A percentile compares a stretch with the other conserved stretches of the same genome.
phyloP scores from a whole-genome alignment of 2,888 invertebrate species.

The Drosophila tripunctata region DNA sequence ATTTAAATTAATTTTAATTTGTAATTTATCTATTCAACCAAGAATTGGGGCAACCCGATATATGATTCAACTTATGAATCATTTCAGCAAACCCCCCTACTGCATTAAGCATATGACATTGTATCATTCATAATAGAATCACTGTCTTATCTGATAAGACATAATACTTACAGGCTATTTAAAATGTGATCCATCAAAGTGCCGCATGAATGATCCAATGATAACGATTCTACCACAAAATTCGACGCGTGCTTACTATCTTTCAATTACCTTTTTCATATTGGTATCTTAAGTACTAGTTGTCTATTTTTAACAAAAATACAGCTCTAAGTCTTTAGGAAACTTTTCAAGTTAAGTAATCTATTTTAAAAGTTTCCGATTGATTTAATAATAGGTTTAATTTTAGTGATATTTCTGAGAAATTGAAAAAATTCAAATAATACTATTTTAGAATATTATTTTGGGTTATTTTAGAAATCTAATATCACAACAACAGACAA shows the following conservation, averaged over 20 bases:
- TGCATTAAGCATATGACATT: not conserved
- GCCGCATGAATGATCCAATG: not conserved
- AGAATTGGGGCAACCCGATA: not conserved
- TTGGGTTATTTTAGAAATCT: too few relatives aligned
- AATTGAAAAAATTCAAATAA: too few relatives aligned
- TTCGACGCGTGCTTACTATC: not conserved
- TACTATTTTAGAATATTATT: too few relatives aligned
- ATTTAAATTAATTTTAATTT: too few relatives aligned
- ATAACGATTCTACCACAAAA: not conserved
- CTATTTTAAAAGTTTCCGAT: too few relatives aligned
- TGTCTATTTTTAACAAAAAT: not conserved
- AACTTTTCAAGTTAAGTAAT: too few relatives aligned
- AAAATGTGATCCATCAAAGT: constrained; percentile 35
- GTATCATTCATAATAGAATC: not conserved
- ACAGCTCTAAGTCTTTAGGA: not conserved
- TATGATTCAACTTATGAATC: not conserved
- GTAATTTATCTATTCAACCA: too few relatives aligned
- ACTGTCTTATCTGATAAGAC: not conserved
- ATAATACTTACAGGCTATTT: constrained; percentile 3
- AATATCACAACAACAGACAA: too few relatives aligned
- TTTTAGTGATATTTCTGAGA: too few relatives aligned
- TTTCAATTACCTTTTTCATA: not conserved
- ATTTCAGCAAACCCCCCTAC: not conserved
- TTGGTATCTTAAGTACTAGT: not conserved
- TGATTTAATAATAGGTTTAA: too few relatives aligned